Base-by-base conservation (phyloP, 2,797 vertebrate genomes). In the Neopelma chrysocephalum region DNA sequence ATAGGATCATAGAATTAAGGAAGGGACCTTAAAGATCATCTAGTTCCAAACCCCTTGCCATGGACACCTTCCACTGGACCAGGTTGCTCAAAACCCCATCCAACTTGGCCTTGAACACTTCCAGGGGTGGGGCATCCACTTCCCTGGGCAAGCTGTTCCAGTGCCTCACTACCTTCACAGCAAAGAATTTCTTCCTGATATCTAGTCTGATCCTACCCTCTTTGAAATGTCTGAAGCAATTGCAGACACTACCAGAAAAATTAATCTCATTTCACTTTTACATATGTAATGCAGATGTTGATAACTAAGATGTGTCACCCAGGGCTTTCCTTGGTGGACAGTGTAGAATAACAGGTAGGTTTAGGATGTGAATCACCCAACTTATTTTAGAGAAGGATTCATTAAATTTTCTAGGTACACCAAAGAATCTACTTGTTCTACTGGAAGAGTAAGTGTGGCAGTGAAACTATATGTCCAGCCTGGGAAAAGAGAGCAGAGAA, bases 251-350 rank as follows among this genome's bases (percentile, higher is more conserved):
- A 29, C 11, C 31, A 69, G 69, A 81, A 47, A 91, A 93, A 91
- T 54, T 11, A 68, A 57, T 19, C 42, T 61, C 20, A 20, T 83
- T 83, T 93, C 65, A 76, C 27, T 90, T 89, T 64, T 79, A 61
- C 50, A 56, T 91, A 58, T 38, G 47, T 70, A 89, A 11, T 78
- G 77, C 86, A 83, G 65, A 83, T 86, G 85, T 81, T 90, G 88
- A 62, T 90, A 75, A 86, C 9, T 31, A 34, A 75, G 91, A 78
- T 68, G 61, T 62, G 65, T 93, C 92, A 95, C 36, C 11, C 58
- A 90, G 80, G 65, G 76, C 50, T 95, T 94, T 57, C 82, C 65
- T 93, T 71, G 76, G 58, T 90, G 94, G 87, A 88, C 93, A 93
- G 3, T 54, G 57, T 10, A 78, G 94, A 92, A 90, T 61, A 95